Evolutionary conservation across 2,888 invertebrate species (phyloP).

Genomic region (Chirona hameri): DNA sequence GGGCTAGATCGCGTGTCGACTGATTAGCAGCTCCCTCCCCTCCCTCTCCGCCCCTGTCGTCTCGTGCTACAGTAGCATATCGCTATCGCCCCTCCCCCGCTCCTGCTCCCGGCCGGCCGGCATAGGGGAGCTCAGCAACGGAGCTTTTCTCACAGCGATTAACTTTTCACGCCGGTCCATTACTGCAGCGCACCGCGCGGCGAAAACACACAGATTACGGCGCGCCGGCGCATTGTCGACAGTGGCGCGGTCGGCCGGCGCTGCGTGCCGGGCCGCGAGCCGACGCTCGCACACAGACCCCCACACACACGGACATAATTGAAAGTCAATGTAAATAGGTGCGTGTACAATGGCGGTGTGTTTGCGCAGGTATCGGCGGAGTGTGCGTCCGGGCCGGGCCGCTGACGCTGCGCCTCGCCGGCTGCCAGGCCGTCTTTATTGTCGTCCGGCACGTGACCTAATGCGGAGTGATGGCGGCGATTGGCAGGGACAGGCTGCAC

Average conservation of each 20-base stretch:
- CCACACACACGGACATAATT: background rate
- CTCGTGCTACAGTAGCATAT: background rate
- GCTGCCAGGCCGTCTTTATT: background rate
- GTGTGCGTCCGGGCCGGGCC: background rate
- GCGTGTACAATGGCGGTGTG: conserved; percentile 1
- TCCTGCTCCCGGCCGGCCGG: background rate
- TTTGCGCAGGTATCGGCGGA: conserved; percentile 1
- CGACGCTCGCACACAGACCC: background rate
- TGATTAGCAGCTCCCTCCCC: background rate
- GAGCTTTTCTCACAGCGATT: conserved; percentile 9
- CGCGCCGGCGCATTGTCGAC: background rate
- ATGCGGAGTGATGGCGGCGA: background rate
- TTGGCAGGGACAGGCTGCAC: background rate
- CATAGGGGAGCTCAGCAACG: background rate
- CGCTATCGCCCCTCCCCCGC: too few relatives aligned
- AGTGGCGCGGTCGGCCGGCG: background rate
- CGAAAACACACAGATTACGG: conserved; percentile 28
- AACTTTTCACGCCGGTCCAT: conserved; percentile 11
- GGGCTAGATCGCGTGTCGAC: background rate
- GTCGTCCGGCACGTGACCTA: background rate
- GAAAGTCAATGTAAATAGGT: conserved; percentile 28
- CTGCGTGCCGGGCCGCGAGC: background rate
- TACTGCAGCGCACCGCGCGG: background rate
- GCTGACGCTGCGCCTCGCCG: background rate
- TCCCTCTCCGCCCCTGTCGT: background rate